Percentiles rank a stretch among this genome's conserved stretches.
Evolutionary conservation across 2,888 invertebrate species (phyloP).

Genomic region (Yponomeuta malinellus): DNA sequence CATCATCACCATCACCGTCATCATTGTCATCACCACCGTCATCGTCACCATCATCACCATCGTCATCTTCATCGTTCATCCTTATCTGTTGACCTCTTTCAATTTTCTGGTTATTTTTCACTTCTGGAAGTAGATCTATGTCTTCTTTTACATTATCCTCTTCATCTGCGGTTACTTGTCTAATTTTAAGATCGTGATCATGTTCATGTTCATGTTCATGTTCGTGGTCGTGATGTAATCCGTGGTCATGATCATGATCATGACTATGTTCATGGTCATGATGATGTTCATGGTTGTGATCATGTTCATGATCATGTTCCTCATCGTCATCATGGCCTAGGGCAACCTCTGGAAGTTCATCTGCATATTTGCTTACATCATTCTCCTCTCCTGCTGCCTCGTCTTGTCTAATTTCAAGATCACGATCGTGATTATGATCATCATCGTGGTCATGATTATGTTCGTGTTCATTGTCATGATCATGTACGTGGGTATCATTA

Average conservation of each 20-base stretch:
- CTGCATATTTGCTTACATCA: too few species aligned
- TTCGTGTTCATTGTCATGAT: too few species aligned
- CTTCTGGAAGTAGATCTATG: conserved; percentile 9
- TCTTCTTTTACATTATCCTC: not conserved
- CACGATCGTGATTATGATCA: not conserved
- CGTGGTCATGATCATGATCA: not conserved
- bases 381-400: conserved; percentile 7
- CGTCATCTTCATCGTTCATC: conserved; percentile 14
- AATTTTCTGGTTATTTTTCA: not conserved
- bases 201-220: conserved; percentile 1
- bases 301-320: conserved; percentile 1
- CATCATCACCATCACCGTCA: too few species aligned
- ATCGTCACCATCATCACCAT: not conserved
- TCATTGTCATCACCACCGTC: too few species aligned
- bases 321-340: too few species aligned
- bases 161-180: not conserved
- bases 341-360: not conserved
- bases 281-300: not conserved
- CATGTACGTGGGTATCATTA: too few species aligned
- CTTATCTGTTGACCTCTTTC: not conserved
- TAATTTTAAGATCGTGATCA: not conserved
- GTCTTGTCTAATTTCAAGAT: conserved; percentile 12
- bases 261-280: too few species aligned
- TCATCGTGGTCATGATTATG: too few species aligned
- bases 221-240: not conserved